phyloP scores from a whole-genome alignment of 2,888 invertebrate genomes.

The Campoletis raptor region DNA sequence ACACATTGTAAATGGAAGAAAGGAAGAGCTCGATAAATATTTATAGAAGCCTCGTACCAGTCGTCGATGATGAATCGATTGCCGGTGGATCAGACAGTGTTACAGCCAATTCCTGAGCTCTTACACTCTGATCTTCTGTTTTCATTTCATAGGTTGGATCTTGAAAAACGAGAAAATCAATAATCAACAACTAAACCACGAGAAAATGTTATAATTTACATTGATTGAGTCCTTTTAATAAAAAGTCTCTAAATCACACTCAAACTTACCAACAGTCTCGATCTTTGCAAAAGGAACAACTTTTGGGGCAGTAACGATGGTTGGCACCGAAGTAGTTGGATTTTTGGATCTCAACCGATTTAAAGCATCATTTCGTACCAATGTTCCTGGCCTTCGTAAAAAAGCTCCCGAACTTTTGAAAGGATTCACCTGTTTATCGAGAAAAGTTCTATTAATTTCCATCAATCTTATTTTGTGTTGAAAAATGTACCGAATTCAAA shows the following conservation, averaged over 20 bases:
- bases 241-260: background rate
- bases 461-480: background rate
- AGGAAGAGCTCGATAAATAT: background rate
- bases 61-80: constrained; percentile 67
- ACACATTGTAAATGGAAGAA: constrained; percentile 7
- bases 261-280: constrained; percentile 57
- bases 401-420: constrained; percentile 71
- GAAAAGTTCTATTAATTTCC: constrained; percentile 31
- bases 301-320: background rate
- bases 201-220: background rate
- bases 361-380: constrained; percentile 68
- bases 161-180: constrained; percentile 1
- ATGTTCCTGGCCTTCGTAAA: constrained; percentile 72
- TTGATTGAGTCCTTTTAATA: background rate
- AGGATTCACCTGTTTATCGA: constrained; percentile 78
- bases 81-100: constrained; percentile 79
- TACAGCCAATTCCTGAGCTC: constrained; percentile 81
- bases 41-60: constrained; percentile 72
- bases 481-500: background rate
- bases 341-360: constrained; percentile 44
- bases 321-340: constrained; percentile 13
- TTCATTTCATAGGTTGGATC: constrained; percentile 58
- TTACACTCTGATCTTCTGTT: constrained; percentile 78
- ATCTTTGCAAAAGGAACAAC: constrained; percentile 34
- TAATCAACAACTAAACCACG: background rate